These are phyloP conservation scores for Zygothrica quintamaculata DNA, from an alignment of 2,888 invertebrate genomes.

Conservation along the genomic window DNA sequence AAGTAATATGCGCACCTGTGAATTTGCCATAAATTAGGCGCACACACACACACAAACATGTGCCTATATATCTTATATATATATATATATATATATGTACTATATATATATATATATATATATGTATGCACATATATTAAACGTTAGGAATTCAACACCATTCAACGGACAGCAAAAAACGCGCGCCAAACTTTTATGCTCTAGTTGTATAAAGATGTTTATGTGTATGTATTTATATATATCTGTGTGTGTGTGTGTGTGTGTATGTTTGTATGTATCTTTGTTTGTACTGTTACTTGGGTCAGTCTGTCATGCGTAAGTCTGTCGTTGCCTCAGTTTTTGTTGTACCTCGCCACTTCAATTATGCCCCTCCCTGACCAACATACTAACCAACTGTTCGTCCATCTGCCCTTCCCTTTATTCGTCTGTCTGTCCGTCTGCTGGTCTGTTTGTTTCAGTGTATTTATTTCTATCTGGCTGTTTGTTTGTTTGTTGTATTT, in stretches of 20 bases:
- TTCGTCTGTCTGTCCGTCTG: constrained; percentile 41
- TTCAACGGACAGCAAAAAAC: constrained; percentile 47
- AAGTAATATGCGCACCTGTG: constrained; percentile 80
- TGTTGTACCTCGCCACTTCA: not conserved
- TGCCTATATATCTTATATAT: constrained; percentile 4
- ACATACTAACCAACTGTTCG: constrained; percentile 23
- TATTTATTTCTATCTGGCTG: constrained; percentile 44
- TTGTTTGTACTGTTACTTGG: constrained; percentile 28
- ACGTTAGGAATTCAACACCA: constrained; percentile 49
- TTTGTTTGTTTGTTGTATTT: no score
- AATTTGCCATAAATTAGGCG: constrained; percentile 80
- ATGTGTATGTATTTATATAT: constrained; percentile 6
- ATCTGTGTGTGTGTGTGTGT: constrained; percentile 5
- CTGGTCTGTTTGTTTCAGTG: constrained; percentile 21
- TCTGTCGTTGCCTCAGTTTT: not conserved
- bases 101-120: constrained; percentile 4
- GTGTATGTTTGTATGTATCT: constrained; percentile 1
- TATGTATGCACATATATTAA: constrained; percentile 44
- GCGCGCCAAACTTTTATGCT: constrained; percentile 62
- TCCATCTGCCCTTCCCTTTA: constrained; percentile 22
- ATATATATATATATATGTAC: not conserved
- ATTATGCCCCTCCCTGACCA: constrained; percentile 8
- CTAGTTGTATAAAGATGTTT: constrained; percentile 22
- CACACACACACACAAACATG: constrained; percentile 22
- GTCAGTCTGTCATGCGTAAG: constrained; percentile 62